These are phyloP conservation scores for Acrocephalus arundinaceus DNA, from an alignment of 2,113 vertebrate species.

Conservation along the genomic window DNA sequence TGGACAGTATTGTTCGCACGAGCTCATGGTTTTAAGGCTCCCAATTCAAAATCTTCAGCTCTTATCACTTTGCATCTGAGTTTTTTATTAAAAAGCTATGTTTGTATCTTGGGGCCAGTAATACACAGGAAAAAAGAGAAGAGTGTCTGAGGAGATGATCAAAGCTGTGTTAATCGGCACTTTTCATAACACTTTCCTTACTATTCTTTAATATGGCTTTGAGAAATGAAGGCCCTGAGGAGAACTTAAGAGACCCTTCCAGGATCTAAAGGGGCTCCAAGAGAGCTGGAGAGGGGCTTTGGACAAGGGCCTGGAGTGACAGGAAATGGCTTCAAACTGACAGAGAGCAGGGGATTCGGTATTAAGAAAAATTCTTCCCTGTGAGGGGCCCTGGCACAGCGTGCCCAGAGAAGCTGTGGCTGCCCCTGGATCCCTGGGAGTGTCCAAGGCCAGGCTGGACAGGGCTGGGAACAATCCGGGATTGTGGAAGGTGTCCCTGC, in stretches of 20 bases:
- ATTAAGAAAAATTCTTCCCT: too few species aligned
- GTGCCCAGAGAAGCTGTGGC: background rate
- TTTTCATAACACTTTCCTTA: background rate
- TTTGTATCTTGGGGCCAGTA: background rate
- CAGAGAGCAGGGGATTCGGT: background rate
- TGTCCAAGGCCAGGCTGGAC: accelerated
- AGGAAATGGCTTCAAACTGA: background rate
- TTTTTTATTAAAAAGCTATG: background rate
- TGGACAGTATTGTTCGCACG: background rate
- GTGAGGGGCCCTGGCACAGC: background rate
- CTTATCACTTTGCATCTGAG: background rate
- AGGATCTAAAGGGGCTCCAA: background rate
- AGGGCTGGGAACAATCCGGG: accelerated
- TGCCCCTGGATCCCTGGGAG: background rate
- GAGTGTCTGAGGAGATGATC: background rate
- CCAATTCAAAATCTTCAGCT: background rate
- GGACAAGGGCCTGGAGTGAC: background rate
- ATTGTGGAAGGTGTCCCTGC: background rate
- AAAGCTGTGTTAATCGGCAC: background rate
- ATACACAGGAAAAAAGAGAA: background rate
- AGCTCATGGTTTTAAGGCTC: background rate
- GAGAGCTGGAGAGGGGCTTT: background rate
- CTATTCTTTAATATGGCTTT: background rate
- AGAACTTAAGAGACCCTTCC: background rate
- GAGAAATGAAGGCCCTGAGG: background rate